Evolutionary conservation across 1,140 invertebrate genomes (phyloP), one percentile per base, ranked within the genome.

Genomic region (Drosophila pachea): DNA sequence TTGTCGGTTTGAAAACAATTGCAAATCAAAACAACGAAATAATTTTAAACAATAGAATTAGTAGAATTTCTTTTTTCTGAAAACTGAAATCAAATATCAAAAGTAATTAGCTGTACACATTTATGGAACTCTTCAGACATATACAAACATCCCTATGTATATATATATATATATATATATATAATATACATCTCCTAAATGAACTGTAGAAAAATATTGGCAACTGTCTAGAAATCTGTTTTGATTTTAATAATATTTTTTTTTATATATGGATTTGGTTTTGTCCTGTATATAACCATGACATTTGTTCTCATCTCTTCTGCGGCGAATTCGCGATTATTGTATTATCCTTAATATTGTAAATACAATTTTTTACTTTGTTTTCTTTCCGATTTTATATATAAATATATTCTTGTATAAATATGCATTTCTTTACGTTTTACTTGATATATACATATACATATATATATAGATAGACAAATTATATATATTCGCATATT

Each of bases 381-480:
- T 53, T 53, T 63, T 62, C 16, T 45, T 68, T 67, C 29, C 47
- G 43, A 65, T 60, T 68, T 67, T 67, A 75, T 68, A 78, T 74
- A 81, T 79, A 79, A 69, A 79, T 82, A 81, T 79, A 70, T 73
- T 81, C 50, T 76, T 68, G 53, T 76, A 81, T 82, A 82, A 82
- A 82, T 82, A 81, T 76, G 68, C 70, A 45, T 45, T 32, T 63
- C 59, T 64, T 59, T 56, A 29, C 42, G 40, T 42, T 42, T 33
- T 63, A n/a, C 16, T 22, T 53, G 4, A 29, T 54, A 12, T 54
- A 48, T 63, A 66, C 63, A 61, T 76, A 45, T 74, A 43, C 59
- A 60, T 66, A 68, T 74, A 61, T 78, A 36, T 66, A 66, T 42
- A 62, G 45, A 62, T 69, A 62, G 66, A 73, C 68, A 45, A 66